phyloP scores from a whole-genome alignment of 2,888 invertebrate species.

The Parthenolecanium corni region DNA sequence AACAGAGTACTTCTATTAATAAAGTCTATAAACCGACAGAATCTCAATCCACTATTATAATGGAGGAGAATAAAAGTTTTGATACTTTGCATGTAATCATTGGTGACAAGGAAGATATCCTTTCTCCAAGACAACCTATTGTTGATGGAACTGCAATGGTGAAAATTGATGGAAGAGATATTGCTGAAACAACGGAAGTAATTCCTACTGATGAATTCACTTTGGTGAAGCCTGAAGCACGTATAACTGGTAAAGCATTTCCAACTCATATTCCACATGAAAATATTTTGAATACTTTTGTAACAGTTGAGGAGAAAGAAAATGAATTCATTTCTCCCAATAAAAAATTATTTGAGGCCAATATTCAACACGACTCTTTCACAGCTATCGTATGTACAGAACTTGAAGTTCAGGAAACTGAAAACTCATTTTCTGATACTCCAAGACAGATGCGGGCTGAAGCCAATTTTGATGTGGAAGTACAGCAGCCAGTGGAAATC shows the following conservation, averaged over 20 bases:
- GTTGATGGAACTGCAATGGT: background rate
- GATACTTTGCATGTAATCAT: background rate
- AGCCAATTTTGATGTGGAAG: slow-evolving; percentile 5
- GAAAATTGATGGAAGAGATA: slow-evolving; percentile 9
- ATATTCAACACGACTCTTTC: slow-evolving; percentile 5
- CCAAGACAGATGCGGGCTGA: background rate
- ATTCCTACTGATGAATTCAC: background rate
- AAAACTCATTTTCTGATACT: slow-evolving; percentile 37
- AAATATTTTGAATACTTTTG: slow-evolving; percentile 37
- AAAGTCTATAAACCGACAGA: slow-evolving; percentile 32
- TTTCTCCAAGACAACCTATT: background rate
- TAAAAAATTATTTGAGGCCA: slow-evolving; percentile 1
- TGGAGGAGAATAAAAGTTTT: slow-evolving; percentile 1
- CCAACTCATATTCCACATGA: slow-evolving; percentile 37
- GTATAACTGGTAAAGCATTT: slow-evolving; percentile 41
- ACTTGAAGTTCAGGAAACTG: slow-evolving; percentile 39
- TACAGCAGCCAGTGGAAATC: background rate
- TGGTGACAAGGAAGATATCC: slow-evolving; percentile 1
- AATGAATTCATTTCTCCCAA: background rate
- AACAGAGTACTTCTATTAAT: slow-evolving; percentile 21
- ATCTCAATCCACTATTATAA: background rate
- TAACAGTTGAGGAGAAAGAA: slow-evolving; percentile 4
- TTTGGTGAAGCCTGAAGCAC: slow-evolving; percentile 35
- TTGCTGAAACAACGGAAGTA: slow-evolving; percentile 12
- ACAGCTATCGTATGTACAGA: slow-evolving; percentile 41